Percentiles rank a stretch among this genome's conserved stretches.
Evolutionary conservation across 2,113 vertebrate genomes (phyloP).

Genomic region (Axis porcinus): DNA sequence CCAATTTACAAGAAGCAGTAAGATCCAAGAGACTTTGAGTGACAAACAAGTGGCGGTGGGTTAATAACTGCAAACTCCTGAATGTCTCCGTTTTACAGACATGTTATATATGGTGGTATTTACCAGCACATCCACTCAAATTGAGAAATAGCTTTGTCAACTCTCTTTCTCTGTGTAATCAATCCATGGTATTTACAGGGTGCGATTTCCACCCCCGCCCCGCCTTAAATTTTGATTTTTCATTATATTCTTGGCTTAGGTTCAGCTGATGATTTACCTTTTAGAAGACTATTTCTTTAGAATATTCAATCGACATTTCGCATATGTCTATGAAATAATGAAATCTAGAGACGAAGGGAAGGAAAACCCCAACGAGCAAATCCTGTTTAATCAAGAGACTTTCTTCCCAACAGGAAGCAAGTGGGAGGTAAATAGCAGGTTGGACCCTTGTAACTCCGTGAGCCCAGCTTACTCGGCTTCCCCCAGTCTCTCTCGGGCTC

Average conservation of each 20-base stretch:
- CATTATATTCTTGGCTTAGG: background rate
- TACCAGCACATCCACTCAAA: background rate
- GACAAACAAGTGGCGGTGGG: background rate
- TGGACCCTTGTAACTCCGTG: background rate
- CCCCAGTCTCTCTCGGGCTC: background rate
- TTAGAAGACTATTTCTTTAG: slow-evolving; percentile 25
- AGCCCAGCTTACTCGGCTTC: background rate
- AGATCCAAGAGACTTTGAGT: background rate
- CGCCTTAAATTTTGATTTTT: slow-evolving; percentile 22
- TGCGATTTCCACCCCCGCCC: background rate
- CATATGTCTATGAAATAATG: background rate
- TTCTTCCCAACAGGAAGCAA: slow-evolving; percentile 38
- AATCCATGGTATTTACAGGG: background rate
- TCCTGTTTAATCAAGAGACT: background rate
- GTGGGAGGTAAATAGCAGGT: background rate
- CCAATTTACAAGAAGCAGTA: slow-evolving; percentile 25
- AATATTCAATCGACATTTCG: slow-evolving; percentile 1
- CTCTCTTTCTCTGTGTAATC: slow-evolving; percentile 10
- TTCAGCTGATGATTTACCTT: background rate
- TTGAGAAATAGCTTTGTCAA: background rate
- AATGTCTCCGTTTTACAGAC: background rate
- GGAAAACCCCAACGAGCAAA: background rate
- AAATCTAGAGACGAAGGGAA: background rate
- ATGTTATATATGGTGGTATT: background rate
- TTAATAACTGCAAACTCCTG: background rate